A percentile compares a stretch with the other conserved stretches of the same genome.
These are phyloP conservation scores for Plecotus auritus DNA, from an alignment of 2,113 vertebrate species.

Conservation along the genomic window DNA sequence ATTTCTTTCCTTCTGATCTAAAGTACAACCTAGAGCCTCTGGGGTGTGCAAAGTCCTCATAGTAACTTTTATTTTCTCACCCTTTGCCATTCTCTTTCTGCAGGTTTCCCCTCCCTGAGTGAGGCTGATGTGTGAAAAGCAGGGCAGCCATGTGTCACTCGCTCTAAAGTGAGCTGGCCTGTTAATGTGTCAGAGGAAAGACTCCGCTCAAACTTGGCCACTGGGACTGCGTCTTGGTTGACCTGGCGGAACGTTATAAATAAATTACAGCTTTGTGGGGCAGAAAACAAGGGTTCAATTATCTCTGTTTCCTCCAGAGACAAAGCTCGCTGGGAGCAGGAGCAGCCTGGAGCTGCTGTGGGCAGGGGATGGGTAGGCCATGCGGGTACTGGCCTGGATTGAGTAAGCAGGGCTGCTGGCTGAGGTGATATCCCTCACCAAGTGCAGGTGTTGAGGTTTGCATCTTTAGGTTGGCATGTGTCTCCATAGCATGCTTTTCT, in stretches of 20 bases:
- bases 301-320: neutral
- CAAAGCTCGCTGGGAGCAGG: accelerated
- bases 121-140: neutral
- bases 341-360: accelerated
- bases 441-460: accelerated
- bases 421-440: accelerated
- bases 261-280: neutral
- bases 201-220: accelerated
- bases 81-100: neutral
- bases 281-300: accelerated
- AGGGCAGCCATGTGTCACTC: neutral
- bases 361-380: accelerated
- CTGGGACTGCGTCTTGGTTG: accelerated
- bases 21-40: accelerated
- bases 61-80: neutral
- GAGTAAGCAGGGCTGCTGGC: accelerated
- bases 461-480: accelerated
- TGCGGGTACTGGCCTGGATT: accelerated
- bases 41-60: accelerated
- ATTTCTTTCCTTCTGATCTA: neutral
- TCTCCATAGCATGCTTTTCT: no score
- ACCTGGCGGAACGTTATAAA: accelerated
- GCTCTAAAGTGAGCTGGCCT: neutral
- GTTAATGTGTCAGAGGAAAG: neutral
- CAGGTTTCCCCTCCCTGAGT: neutral